Conservation (phyloP, 2,797 vertebrate genomes). For the Anomalospiza imberbis region DNA sequence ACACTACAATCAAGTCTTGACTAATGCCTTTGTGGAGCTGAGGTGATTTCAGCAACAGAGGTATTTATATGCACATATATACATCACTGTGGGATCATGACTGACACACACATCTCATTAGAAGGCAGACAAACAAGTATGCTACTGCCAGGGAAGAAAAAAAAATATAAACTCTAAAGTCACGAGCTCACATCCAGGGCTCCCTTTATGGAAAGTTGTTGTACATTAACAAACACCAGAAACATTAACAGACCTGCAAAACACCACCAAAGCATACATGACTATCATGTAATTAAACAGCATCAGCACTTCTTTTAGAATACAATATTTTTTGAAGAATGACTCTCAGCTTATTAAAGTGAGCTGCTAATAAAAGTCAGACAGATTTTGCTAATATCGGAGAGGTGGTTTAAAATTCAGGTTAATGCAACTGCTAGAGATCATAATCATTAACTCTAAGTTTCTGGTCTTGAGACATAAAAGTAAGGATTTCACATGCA, state of each 20-base stretch:
- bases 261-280: not conserved
- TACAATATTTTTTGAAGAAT: not conserved
- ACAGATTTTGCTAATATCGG: not conserved
- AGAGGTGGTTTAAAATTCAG: not conserved
- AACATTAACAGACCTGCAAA: not conserved
- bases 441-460: slow-evolving; percentile 13
- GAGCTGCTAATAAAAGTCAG: not conserved
- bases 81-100: not conserved
- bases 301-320: not conserved
- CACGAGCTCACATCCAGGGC: not conserved
- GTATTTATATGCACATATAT: not conserved
- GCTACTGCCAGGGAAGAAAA: not conserved
- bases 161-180: not conserved
- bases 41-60: not conserved
- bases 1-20: not conserved
- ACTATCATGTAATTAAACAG: not conserved
- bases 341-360: not conserved
- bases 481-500: not conserved
- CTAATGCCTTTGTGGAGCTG: not conserved
- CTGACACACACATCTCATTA: not conserved
- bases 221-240: not conserved
- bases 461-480: not conserved
- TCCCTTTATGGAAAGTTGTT: not conserved
- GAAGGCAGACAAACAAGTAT: not conserved
- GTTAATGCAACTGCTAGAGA: slow-evolving; percentile 8